These are phyloP conservation scores for Zaprionus nigranus DNA, from an alignment of 1,140 invertebrate genomes.

Conservation along the genomic window DNA sequence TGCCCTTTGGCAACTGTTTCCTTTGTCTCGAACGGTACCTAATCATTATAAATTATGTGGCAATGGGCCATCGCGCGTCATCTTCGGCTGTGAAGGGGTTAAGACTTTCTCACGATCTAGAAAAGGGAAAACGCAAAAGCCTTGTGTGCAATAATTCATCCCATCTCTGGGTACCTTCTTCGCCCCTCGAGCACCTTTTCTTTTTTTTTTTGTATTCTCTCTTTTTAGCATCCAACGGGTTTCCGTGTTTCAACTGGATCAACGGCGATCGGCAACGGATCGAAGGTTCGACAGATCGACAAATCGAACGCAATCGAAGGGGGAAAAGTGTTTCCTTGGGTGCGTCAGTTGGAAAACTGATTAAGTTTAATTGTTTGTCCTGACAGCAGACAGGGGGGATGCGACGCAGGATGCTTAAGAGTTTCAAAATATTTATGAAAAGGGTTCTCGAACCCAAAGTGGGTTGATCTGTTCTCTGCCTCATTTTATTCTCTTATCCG, in stretches of 20 bases:
- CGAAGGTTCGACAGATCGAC: constrained; percentile 27
- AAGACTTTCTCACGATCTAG: constrained; percentile 77
- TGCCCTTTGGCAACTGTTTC: constrained; percentile 70
- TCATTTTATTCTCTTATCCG: not conserved
- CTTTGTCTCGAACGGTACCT: constrained; percentile 54
- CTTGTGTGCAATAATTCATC: constrained; percentile 57
- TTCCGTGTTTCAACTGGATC: constrained; percentile 20
- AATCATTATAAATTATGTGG: constrained; percentile 83
- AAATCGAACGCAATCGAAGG: constrained; percentile 28
- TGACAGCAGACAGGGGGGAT: constrained; percentile 34
- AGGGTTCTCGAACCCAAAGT: constrained; percentile 22
- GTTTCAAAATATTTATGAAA: constrained; percentile 48
- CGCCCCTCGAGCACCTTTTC: not conserved
- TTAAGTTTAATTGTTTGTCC: constrained; percentile 61
- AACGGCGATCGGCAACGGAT: not conserved
- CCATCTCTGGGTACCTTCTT: constrained; percentile 16
- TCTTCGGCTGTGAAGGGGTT: constrained; percentile 60
- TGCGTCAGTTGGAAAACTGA: constrained; percentile 61
- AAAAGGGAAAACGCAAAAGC: constrained; percentile 46
- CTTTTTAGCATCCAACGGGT: constrained; percentile 59
- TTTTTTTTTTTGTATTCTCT: not conserved
- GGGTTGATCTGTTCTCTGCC: not conserved
- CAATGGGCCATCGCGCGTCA: constrained; percentile 42
- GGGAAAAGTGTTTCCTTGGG: constrained; percentile 60
- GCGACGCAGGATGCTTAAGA: constrained; percentile 24